Conservation (phyloP, 2,888 invertebrate genomes). For the Linnaemya vulpina region DNA sequence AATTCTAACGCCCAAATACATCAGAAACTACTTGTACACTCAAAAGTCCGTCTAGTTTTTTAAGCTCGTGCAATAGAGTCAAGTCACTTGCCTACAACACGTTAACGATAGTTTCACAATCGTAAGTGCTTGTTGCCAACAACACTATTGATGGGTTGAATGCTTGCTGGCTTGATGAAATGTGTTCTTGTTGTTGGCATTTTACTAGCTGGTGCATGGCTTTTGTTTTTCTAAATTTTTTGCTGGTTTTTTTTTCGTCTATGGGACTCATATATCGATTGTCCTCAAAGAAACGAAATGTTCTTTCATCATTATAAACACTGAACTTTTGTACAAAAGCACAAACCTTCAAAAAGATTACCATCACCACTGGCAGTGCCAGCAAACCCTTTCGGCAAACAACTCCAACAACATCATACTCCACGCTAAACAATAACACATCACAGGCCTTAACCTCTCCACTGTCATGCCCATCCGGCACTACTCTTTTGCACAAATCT, state of each 20-base stretch:
- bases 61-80: slow-evolving; percentile 24
- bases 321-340: slow-evolving; percentile 34
- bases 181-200: slow-evolving; percentile 32
- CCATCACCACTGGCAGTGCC: slow-evolving; percentile 35
- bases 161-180: slow-evolving; percentile 8
- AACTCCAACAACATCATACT: slow-evolving; percentile 44
- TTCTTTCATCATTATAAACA: slow-evolving; percentile 64
- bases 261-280: slow-evolving; percentile 44
- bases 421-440: slow-evolving; percentile 24
- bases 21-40: slow-evolving; percentile 65
- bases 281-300: slow-evolving; percentile 62
- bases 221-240: slow-evolving; percentile 11
- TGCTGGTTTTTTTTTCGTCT: background rate
- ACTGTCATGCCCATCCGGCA: slow-evolving; percentile 14
- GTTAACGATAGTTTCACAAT: slow-evolving; percentile 71
- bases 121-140: slow-evolving; percentile 68
- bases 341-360: slow-evolving; percentile 49
- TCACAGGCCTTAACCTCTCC: slow-evolving; percentile 27
- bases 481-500: slow-evolving; percentile 17
- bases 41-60: slow-evolving; percentile 18
- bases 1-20: slow-evolving; percentile 76
- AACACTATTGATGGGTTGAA: slow-evolving; percentile 57
- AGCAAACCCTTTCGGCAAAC: slow-evolving; percentile 50
- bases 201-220: slow-evolving; percentile 11
- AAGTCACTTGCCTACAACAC: slow-evolving; percentile 60